Conservation (phyloP, 2,888 invertebrate genomes). For the Pyrocoelia pectoralis region DNA sequence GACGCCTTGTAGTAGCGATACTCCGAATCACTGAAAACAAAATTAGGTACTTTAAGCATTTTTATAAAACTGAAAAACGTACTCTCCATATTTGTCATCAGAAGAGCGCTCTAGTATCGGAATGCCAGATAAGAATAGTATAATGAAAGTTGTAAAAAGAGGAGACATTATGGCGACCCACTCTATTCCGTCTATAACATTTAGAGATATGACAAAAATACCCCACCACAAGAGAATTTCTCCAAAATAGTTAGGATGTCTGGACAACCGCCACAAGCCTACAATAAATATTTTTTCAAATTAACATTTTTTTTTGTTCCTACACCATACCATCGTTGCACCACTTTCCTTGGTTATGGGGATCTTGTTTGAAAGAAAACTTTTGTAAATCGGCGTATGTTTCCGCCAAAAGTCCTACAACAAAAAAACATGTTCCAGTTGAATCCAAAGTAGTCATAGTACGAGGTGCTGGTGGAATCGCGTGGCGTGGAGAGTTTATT, state of each 20-base stretch:
- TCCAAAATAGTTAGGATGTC: slow-evolving; percentile 95
- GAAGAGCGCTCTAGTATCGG: slow-evolving; percentile 87
- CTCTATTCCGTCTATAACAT: slow-evolving; percentile 84
- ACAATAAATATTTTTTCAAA: slow-evolving; percentile 13
- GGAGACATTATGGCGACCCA: slow-evolving; percentile 89
- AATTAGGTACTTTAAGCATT: too few species aligned
- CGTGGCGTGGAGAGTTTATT: slow-evolving; percentile 85
- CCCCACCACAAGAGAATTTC: slow-evolving; percentile 96
- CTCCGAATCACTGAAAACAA: slow-evolving; percentile 75
- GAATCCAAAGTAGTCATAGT: slow-evolving; percentile 90
- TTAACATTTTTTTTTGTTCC: not conserved
- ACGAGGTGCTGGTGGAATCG: slow-evolving; percentile 77
- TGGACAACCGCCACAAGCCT: slow-evolving; percentile 79
- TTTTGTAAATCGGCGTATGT: slow-evolving; percentile 93
- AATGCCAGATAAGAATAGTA: slow-evolving; percentile 90
- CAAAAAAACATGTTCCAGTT: slow-evolving; percentile 83
- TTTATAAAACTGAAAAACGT: slow-evolving; percentile 52
- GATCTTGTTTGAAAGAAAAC: slow-evolving; percentile 88
- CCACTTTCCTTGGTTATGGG: slow-evolving; percentile 89
- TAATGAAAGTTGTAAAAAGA: slow-evolving; percentile 85
- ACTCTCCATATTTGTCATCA: slow-evolving; percentile 89
- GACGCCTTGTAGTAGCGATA: slow-evolving; percentile 88
- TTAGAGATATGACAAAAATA: slow-evolving; percentile 86
- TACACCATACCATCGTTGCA: slow-evolving; percentile 79
- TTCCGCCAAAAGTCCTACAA: slow-evolving; percentile 86